Evolutionary conservation across 2,113 vertebrate species (phyloP), one percentile per base, ranked within the genome.

Genomic region (Pachyramphus minor): DNA sequence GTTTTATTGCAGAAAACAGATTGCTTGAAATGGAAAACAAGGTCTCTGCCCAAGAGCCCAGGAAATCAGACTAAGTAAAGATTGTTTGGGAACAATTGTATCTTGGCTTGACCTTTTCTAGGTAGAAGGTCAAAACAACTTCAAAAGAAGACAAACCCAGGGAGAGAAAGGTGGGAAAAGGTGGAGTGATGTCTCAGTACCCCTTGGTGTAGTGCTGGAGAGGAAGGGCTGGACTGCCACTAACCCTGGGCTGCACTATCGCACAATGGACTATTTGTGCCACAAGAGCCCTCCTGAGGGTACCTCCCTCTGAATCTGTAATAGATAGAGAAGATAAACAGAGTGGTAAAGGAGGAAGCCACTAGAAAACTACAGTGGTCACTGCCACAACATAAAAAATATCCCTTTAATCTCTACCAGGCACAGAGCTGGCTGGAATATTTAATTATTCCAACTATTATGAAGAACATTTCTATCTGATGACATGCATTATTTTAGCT

Each of bases 1-100:
- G 80, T 59, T 87, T 85, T 83, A 85, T 15, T 93, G 72, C 74
- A 88, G 82, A 80, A 94, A 96, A 96, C 67, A 93, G 87, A 94
- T 79, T 63, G 55, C 55, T 91, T 19, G 33, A 91, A 93, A 93
- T 59, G n/a, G 75, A 93, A 94, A 96, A 90, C 87, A 90, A 88
- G 35, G 30, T 53, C 74, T 91, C 56, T 88, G 71, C 59, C 73
- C 84, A 62, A 76, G 33, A 96, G 49, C 25, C 49, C 30, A 39
- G 19, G 42, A 89, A 79, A 76, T 62, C 50, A 56, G 24, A 44
- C 42, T 39, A 80, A 42, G 45, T 39, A 82, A 69, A 73, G 50
- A 72, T 8, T 76, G 49, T 55, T 82, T 87, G 66, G 50, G 74
- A 56, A 45, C 52, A 75, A 28, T 16, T 56, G 16, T 41, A 88